Evolutionary conservation across 2,113 vertebrate species (phyloP), one percentile per base, ranked within the genome.

Genomic region (Chlorodrepanis virens): DNA sequence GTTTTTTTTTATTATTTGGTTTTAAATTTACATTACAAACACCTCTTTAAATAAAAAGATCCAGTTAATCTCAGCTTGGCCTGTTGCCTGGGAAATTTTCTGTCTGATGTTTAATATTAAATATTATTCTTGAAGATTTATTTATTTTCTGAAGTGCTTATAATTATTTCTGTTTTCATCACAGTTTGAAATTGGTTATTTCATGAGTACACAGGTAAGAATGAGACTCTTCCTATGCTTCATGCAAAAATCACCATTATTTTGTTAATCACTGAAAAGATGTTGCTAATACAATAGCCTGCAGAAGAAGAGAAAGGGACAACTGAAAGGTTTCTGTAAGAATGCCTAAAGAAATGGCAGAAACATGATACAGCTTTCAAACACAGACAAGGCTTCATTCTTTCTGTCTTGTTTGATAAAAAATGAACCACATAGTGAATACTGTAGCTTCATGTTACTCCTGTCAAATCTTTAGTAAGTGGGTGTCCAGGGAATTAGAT

Each of bases 361-460:
- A 88, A 97, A 92, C 83, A 93, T 4, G 83, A 83, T 90, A 90
- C 37, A 92, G 92, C 94, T 96, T 94, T 96, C 93, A 94, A 95
- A 95, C 80, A 89, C 39, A 94, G 92, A 94, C 92, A 96, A 95
- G 86, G 93, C 96, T 96, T 96, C 96, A 93, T 95, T 97, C 94
- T 97, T 96, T 80, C 94, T 93, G 77, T 96, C 94, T 90, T 92
- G 76, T 93, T 95, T 96, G 92, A 96, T 94, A 95, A 95, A 95
- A 96, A 96, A 92, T 75, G 94, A 95, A 92, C 88, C 37, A 49
- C 72, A 59, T 33, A 93, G 85, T 90, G 94, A 97, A 92, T 88
- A 33, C 88, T 92, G 85, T 68, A 95, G 69, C 90, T 97, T 93
- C 90, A 64, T 95, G 96, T 96, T 96, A 96, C 92, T 96, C 90